Evolutionary conservation across 2,113 vertebrate species (phyloP), one percentile per base, ranked within the genome.

Genomic region (Burhinus bistriatus): DNA sequence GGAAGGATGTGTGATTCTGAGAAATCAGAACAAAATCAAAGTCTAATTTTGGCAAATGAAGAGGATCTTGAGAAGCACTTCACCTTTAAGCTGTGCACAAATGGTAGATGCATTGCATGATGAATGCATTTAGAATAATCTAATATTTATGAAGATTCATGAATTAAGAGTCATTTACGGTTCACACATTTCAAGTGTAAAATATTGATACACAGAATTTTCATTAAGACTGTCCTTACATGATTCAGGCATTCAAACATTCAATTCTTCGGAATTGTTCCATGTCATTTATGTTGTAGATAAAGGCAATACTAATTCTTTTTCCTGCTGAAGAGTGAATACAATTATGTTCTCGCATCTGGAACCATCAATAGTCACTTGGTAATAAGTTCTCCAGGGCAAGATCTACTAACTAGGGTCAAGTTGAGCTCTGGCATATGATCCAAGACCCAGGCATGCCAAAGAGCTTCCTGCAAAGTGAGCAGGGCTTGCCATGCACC

Each of bases 71-170:
- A 95, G 65, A 87, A 95, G 20, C 27, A 69, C 66, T 96, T 95
- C 72, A 81, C 66, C 54, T 91, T 91, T 82, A 85, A 95, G 52
- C 25, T 78, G 6, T 70, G 52, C 61, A 65, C 69, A 83, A 91
- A 65, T 58, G 66, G 70, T 42, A 72, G 58, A 38, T 58, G 47
- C 40, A 65, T 47, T 72, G 20, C 45, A 65, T 66, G 40, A 91
- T 62, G 78, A 87, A 89, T 61, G 26, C 45, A 66, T 85, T 93
- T 96, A 87, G 66, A 83, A 87, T 77, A 82, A 97, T 97, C 40
- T 54, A 95, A 91, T 96, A 93, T 96, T 95, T 84, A 97, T 93
- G 75, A 96, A 91, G 66, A 80, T 69, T 87, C 20, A 30, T 45
- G 57, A 92, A 93, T 94, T 90, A 80, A 92, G 58, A 93, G 77